A percentile compares a stretch with the other conserved stretches of the same genome.
Conservation (phyloP, 2,113 vertebrate genomes). For the Lonchura striata region DNA sequence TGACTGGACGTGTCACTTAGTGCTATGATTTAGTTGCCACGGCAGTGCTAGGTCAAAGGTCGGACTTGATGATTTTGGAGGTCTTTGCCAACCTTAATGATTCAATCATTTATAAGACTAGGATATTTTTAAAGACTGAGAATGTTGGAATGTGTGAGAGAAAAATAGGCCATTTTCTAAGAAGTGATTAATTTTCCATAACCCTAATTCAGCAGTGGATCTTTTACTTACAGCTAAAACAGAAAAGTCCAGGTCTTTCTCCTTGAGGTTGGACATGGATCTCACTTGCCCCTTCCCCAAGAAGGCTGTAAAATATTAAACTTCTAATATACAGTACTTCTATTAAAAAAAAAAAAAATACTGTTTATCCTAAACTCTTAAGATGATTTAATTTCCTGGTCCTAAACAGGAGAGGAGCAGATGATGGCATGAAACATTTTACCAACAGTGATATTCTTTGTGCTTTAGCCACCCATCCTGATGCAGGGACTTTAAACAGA, state of each 20-base stretch:
- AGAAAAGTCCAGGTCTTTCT: background rate
- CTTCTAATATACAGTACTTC: background rate
- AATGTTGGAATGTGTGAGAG: background rate
- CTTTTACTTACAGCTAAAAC: background rate
- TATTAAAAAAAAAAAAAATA: background rate
- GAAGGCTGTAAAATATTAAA: background rate
- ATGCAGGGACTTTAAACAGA: background rate
- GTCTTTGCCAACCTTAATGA: background rate
- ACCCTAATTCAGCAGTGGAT: background rate
- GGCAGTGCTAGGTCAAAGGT: background rate
- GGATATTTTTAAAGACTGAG: background rate
- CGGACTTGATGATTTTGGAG: background rate
- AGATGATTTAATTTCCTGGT: background rate
- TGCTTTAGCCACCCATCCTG: background rate
- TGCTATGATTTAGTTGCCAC: background rate
- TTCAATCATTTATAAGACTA: background rate
- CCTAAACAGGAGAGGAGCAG: background rate
- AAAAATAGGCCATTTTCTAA: background rate
- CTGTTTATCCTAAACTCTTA: background rate
- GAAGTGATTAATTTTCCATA: background rate
- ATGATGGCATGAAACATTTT: background rate
- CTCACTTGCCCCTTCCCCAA: accelerated
- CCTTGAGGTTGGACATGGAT: background rate
- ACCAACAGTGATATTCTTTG: background rate
- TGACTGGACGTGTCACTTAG: background rate